Conservation (phyloP, 2,113 vertebrate species). For the Suricata suricatta region DNA sequence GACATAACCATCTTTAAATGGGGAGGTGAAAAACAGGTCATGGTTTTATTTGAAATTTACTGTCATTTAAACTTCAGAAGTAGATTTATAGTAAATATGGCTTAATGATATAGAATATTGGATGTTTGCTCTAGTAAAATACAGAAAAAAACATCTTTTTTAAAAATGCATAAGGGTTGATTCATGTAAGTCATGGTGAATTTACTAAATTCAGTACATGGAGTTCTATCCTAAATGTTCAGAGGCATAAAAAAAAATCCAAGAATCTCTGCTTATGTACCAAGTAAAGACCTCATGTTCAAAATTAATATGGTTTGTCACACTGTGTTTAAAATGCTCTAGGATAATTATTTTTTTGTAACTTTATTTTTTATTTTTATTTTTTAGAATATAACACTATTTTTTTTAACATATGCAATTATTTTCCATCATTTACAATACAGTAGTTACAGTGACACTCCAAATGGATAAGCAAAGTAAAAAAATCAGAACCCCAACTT, state of each 20-base stretch:
- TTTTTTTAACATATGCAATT: no score
- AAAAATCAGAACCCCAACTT: no score
- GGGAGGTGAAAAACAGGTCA: not conserved
- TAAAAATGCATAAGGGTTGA: not conserved
- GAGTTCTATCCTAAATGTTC: not conserved
- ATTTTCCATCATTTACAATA: no score
- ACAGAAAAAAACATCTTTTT: not conserved
- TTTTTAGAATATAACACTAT: no score
- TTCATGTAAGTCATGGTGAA: not conserved
- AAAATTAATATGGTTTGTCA: conserved; percentile 13
- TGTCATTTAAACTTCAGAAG: conserved; percentile 37
- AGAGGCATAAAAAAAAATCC: not conserved
- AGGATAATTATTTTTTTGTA: conserved; percentile 40
- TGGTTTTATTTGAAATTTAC: conserved; percentile 34
- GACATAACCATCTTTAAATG: not conserved
- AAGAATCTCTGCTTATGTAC: not conserved
- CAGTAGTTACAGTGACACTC: no score
- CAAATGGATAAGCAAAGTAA: no score
- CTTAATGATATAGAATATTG: not conserved
- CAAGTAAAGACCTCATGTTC: not conserved
- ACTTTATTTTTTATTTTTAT: no score
- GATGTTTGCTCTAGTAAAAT: not conserved
- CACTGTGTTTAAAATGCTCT: conserved; percentile 16
- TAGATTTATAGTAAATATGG: not conserved
- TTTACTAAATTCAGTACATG: not conserved